Evolutionary conservation across 2,797 vertebrate genomes (phyloP).

Genomic region (Poliocrania exsul): DNA sequence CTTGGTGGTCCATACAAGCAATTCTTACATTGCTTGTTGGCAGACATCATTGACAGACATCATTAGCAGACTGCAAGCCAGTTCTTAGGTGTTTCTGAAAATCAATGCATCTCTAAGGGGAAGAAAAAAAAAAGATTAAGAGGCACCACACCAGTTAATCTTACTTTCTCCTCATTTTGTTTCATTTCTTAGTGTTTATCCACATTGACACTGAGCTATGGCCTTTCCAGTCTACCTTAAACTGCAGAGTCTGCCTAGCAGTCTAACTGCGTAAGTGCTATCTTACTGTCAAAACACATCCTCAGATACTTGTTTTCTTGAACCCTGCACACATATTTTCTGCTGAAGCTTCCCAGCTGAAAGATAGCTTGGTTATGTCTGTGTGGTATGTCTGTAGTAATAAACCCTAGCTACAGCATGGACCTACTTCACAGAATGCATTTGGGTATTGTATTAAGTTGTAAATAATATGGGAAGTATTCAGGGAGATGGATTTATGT

Average conservation of each 20-base stretch:
- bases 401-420: neutral
- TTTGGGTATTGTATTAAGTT: conserved; percentile 27
- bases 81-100: neutral
- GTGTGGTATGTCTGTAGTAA: neutral
- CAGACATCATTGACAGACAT: neutral
- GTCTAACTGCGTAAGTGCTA: neutral
- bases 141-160: neutral
- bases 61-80: neutral
- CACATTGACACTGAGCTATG: neutral
- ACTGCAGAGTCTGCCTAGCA: neutral
- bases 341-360: neutral
- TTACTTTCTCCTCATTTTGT: neutral
- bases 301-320: neutral
- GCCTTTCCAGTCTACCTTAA: neutral
- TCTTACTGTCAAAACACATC: neutral
- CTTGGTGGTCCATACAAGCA: neutral
- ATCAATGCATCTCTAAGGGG: neutral
- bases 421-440: conserved; percentile 3
- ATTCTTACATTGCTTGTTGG: neutral
- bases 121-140: neutral
- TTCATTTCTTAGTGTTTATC: neutral
- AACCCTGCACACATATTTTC: neutral
- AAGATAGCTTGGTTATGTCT: neutral
- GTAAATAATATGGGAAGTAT: conserved; percentile 11
- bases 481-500: conserved; percentile 36